Conservation (phyloP, 2,113 vertebrate species). For the Glaucidium brasilianum region DNA sequence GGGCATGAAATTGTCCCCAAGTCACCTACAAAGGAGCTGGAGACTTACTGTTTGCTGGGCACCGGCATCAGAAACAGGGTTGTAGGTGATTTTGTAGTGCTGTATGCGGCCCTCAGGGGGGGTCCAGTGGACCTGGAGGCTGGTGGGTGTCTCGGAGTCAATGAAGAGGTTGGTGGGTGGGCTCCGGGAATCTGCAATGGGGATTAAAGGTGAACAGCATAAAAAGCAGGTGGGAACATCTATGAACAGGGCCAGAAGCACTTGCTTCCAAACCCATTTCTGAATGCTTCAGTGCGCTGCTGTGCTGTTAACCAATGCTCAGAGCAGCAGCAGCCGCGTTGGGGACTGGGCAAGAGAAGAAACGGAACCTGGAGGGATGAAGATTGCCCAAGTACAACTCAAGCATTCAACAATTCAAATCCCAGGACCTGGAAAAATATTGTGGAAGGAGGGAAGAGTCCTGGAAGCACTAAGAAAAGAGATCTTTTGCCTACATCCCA, state of each 20-base stretch:
- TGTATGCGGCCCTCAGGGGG: constrained; percentile 80
- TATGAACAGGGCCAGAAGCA: neutral
- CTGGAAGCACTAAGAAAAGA: neutral
- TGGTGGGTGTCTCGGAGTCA: constrained; percentile 80
- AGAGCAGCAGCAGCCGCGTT: neutral
- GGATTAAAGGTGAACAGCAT: neutral
- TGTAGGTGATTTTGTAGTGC: constrained; percentile 83
- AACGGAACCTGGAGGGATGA: neutral
- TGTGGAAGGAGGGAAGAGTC: neutral
- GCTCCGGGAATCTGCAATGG: constrained; percentile 73
- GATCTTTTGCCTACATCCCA: neutral
- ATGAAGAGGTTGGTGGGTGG: constrained; percentile 81
- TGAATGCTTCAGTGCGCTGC: rapidly evolving
- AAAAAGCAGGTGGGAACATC: neutral
- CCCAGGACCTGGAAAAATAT: neutral
- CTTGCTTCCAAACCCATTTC: neutral
- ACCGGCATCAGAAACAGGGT: constrained; percentile 55
- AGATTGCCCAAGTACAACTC: neutral
- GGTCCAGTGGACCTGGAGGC: constrained; percentile 82
- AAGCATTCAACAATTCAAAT: neutral
- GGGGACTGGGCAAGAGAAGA: neutral
- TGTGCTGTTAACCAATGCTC: neutral
- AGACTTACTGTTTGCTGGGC: constrained; percentile 67
- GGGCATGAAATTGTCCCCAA: neutral
- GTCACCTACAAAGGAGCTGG: neutral